phyloP scores from a whole-genome alignment of 2,888 invertebrate species.

The Drosophila sordidapex region DNA sequence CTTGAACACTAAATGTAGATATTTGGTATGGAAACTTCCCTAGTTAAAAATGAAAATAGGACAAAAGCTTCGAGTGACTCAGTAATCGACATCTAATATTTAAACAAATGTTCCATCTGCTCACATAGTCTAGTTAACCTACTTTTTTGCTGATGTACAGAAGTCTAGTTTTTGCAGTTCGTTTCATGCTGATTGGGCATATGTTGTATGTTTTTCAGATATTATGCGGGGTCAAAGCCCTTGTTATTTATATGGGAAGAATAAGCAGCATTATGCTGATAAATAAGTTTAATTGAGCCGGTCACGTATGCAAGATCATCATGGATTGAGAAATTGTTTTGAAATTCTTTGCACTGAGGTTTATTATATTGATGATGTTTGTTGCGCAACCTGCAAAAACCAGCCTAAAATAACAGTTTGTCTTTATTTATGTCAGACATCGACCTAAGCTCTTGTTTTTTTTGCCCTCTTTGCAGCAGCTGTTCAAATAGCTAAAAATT shows the following conservation, averaged over 20 bases:
- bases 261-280: constrained; percentile 32
- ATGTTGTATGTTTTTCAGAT: not conserved
- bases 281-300: constrained; percentile 28
- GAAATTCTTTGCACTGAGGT: constrained; percentile 1
- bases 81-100: not conserved
- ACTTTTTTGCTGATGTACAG: not conserved
- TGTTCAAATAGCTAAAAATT: constrained; percentile 35
- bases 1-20: not conserved
- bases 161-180: constrained; percentile 1
- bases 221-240: constrained; percentile 25
- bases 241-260: not conserved
- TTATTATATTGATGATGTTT: not conserved
- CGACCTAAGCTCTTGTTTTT: constrained; percentile 1
- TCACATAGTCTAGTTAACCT: not conserved
- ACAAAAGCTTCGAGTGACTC: not conserved
- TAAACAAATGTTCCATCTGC: not conserved
- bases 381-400: constrained; percentile 25
- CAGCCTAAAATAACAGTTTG: not conserved
- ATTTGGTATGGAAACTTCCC: not conserved
- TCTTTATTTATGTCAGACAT: not conserved
- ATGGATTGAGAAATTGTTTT: constrained; percentile 13
- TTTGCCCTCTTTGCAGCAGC: constrained; percentile 21
- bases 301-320: constrained; percentile 27
- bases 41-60: not conserved
- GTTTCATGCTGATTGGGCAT: constrained; percentile 15